These are phyloP conservation scores for Notothenia rossii DNA, from an alignment of 2,113 vertebrate species.

Conservation along the genomic window DNA sequence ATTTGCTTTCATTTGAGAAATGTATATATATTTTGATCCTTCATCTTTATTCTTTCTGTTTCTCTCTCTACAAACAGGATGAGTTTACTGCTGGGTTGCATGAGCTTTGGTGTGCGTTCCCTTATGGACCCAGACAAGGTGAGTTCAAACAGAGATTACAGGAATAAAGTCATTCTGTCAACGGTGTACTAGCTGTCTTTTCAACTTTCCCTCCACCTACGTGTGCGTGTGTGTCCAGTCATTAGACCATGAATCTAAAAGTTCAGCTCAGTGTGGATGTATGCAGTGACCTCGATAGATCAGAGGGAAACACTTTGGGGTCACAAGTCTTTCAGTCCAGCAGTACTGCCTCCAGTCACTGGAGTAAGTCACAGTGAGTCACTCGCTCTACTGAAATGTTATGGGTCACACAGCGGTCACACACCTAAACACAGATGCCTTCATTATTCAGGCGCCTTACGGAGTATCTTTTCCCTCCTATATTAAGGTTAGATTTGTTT, in stretches of 20 bases:
- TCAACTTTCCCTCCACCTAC: constrained; percentile 8
- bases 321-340: constrained; percentile 57
- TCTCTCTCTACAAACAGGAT: constrained; percentile 74
- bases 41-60: constrained; percentile 26
- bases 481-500: not conserved
- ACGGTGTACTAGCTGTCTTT: constrained; percentile 15
- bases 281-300: constrained; percentile 68
- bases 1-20: constrained; percentile 6
- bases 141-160: constrained; percentile 40
- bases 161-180: constrained; percentile 31
- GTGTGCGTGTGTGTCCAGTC: constrained; percentile 17
- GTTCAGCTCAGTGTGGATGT: constrained; percentile 67
- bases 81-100: constrained; percentile 87
- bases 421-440: not conserved
- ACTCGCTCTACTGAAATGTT: constrained; percentile 37
- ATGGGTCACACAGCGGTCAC: constrained; percentile 2
- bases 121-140: constrained; percentile 89
- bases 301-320: constrained; percentile 74
- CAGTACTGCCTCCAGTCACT: constrained; percentile 39
- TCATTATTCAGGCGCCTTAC: not conserved
- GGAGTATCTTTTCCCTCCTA: not conserved
- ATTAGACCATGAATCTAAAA: constrained; percentile 58
- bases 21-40: constrained; percentile 33
- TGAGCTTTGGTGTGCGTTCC: constrained; percentile 93
- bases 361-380: constrained; percentile 50